Evolutionary conservation across 2,888 invertebrate genomes (phyloP), one percentile per base, ranked within the genome.

Genomic region (Athrips mouffetella): DNA sequence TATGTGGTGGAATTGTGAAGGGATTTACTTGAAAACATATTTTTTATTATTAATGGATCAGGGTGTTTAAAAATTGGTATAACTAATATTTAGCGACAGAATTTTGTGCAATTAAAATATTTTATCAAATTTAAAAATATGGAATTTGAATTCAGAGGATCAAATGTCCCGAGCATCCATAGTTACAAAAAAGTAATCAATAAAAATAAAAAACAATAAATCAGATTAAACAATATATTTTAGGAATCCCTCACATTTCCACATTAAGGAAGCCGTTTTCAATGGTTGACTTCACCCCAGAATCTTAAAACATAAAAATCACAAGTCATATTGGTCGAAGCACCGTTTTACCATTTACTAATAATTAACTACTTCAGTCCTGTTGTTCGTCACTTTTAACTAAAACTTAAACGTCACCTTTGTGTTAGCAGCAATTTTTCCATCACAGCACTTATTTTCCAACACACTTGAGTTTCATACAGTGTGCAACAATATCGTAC

Each of bases 291-390:
- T 21, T 46, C 46, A 42, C 46, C 50, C 41, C 46, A 23, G 8
- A n/a, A 35, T 29, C 39, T 47, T 47, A 47, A 47, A 23, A 47
- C 23, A 39, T 44, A 45, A 50, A 59, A 51, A 65, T 63, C 63
- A 68, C 66, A 61, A 56, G 55, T 62, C 53, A 59, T n/a, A 59
- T 70, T 59, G 61, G 65, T 67, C 66, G 62, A 61, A 70, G 66
- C 71, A 70, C 68, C 68, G 55, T 63, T 65, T 64, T 54, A 58
- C 37, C 64, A 56, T 37, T 20, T 5, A 8, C 20, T 39, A 39
- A 20, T 5, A 39, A 29, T 18, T 4, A 10, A 29, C 29, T 42
- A 18, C 27, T 41, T 10, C 40, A 13, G n/a, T n/a, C n/a, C n/a
- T 16, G 23, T 8, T 40, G n/a, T n/a, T 23, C 23, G 6, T 16